Evolutionary conservation across 2,797 vertebrate species (phyloP).

Genomic region (Simalia tracyae): DNA sequence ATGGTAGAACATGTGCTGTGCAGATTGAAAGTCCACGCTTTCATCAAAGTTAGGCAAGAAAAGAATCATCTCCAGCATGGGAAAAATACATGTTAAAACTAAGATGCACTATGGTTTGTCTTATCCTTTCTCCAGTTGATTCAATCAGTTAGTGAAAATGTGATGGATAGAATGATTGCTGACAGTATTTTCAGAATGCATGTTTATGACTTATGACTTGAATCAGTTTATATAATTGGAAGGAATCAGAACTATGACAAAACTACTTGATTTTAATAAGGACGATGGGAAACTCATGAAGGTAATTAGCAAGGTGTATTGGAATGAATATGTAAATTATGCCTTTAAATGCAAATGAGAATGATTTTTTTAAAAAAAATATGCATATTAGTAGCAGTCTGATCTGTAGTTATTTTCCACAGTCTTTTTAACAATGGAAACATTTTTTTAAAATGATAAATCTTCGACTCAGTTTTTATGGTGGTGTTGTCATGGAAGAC

Average conservation of each 20-base stretch:
- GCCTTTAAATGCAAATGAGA: background rate
- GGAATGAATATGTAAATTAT: background rate
- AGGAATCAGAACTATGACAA: background rate
- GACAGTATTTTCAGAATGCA: background rate
- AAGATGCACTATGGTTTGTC: no score
- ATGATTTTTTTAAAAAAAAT: background rate
- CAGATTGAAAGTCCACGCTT: background rate
- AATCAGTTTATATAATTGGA: background rate
- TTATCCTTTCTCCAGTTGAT: background rate
- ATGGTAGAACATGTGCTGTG: background rate
- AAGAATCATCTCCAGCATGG: background rate
- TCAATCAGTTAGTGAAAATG: background rate
- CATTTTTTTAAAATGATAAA: background rate
- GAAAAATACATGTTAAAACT: background rate
- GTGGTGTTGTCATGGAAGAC: background rate
- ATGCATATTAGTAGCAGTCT: background rate
- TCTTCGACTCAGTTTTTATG: background rate
- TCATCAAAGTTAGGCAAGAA: background rate
- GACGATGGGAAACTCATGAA: slow-evolving; percentile 2
- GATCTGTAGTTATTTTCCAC: background rate
- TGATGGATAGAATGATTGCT: background rate
- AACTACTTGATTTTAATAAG: slow-evolving; percentile 17
- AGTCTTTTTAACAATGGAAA: background rate
- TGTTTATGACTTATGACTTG: background rate
- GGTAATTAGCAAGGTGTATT: background rate